Evolutionary conservation across 2,888 invertebrate genomes (phyloP), one percentile per base, ranked within the genome.

Genomic region (Spodoptera picta): DNA sequence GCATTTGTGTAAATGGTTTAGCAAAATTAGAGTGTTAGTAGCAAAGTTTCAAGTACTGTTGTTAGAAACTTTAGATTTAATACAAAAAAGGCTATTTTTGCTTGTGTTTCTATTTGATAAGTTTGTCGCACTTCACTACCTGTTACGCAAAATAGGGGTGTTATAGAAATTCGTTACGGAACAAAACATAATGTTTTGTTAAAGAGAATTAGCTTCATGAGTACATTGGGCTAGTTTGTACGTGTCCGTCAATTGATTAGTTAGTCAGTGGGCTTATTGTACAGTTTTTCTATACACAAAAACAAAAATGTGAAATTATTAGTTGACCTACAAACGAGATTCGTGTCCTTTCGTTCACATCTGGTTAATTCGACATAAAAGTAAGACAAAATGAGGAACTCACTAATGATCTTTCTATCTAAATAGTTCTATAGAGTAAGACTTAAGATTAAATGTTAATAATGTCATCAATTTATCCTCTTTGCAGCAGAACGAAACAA

Each of bases 131-230:
- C 46, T 49, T 57, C 53, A 76, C 82, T 88, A 88, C 88, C 88
- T 88, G 88, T 88, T 87, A 86, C 81, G 83, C 81, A 83, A 86
- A 82, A 75, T 69, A 79, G 82, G 84, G 84, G 81, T 84, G 71
- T 75, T 41, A 67, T 72, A 70, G 63, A 77, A 56, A 80, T 79
- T 80, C 72, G 76, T 62, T 69, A 65, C 53, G 73, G 71, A 66
- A 70, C 76, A 36, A 65, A 82, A 73, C 60, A 67, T 59, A 71
- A 71, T 81, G 77, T 79, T 82, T 81, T 81, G 79, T 78, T 80
- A 77, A 77, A 53, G 43, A 56, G 78, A 77, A 82, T 81, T 78
- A 75, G 69, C 64, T 78, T 75, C 76, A 74, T 79, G 36, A 73
- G 66, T 59, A 57, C 43, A 69, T 52, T 63, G 54, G 49, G 52